phyloP scores from a whole-genome alignment of 2,113 vertebrate species.

The Eubucco bourcierii region DNA sequence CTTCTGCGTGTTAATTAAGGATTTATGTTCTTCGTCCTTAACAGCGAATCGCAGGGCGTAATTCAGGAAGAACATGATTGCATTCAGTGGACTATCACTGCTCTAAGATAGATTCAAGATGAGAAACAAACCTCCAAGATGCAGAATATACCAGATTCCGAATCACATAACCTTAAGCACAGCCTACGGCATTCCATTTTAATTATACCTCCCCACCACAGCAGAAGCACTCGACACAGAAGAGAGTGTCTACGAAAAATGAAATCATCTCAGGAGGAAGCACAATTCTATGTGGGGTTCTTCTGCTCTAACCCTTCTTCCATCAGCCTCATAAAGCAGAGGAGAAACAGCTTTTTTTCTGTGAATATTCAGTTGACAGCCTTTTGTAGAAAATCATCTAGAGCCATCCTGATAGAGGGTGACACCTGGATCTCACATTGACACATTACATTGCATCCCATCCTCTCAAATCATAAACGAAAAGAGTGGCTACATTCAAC shows the following conservation, averaged over 20 bases:
- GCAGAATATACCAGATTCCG: background rate
- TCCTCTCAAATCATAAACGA: constrained; percentile 49
- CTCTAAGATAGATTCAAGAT: background rate
- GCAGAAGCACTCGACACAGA: background rate
- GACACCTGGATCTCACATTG: constrained; percentile 29
- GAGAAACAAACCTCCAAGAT: background rate
- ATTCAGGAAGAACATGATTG: background rate
- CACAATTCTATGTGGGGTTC: background rate
- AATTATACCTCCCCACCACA: background rate
- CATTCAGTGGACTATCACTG: background rate
- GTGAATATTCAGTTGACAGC: constrained; percentile 19
- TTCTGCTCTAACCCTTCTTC: background rate
- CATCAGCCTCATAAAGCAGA: background rate
- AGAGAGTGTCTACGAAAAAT: background rate
- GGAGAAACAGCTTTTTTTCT: background rate
- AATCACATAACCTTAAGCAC: background rate
- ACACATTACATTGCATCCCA: constrained; percentile 16
- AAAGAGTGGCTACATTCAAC: constrained; percentile 44
- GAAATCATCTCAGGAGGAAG: background rate
- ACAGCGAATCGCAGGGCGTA: background rate
- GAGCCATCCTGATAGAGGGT: background rate
- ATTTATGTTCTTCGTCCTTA: background rate
- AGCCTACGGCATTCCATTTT: background rate
- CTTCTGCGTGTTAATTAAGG: background rate
- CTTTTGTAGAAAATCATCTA: background rate